Evolutionary conservation across 2,797 vertebrate species (phyloP), one percentile per base, ranked within the genome.

Genomic region (Todus mexicanus): DNA sequence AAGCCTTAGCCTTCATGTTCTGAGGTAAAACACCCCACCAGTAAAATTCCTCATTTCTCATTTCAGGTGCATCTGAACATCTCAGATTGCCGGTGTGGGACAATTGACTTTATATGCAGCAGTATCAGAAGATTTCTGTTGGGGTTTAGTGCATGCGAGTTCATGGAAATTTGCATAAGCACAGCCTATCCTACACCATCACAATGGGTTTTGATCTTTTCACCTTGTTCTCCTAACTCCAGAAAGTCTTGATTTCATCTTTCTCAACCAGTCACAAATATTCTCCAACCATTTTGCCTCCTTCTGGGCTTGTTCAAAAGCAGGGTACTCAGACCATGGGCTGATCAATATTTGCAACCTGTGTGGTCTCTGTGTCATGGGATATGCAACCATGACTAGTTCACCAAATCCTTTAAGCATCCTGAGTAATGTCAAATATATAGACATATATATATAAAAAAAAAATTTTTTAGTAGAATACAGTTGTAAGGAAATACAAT

Each of bases 331-430:
- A 42, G 27, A 16, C 22, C 14, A 26, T 43, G 10, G 10, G 13
- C 22, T 37, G 37, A 60, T 56, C 51, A 51, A 5, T 77, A 56
- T 77, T 53, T 56, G 38, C 33, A 42, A 12, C 14, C 33, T 70
- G 9, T n/a, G 42, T 51, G 51, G 57, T 65, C 45, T 54, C 27
- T 54, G 7, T 53, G 53, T 61, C 57, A 56, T 25, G 25, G 12
- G 29, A 22, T 40, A 50, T 0, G 0, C 17, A 56, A 48, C 54
- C 2, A 0, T 37, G 53, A 76, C 12, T 1, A 0, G 10, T 17
- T 84, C 37, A 81, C 45, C 50, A 84, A 87, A 72, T 59, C 17
- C 51, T 70, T 77, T 69, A 64, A 69, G 31, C n/a, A 56, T n/a
- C 21, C 11, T 31, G 37, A 20, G n/a, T 63, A 63, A 68, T 20